Base-by-base conservation (phyloP, 2,113 vertebrate species). In the Colinus virginianus region DNA sequence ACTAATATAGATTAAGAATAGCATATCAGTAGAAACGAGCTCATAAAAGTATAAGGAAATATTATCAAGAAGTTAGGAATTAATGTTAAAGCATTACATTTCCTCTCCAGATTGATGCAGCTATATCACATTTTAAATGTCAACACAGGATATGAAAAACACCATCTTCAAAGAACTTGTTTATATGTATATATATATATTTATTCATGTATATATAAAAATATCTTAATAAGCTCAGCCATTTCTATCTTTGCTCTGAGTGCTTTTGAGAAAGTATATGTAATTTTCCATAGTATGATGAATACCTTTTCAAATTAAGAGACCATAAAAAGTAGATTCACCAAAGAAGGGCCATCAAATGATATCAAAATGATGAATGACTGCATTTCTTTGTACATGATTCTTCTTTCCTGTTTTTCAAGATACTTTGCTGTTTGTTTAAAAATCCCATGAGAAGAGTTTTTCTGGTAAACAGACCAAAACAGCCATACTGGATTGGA, bases 41-140 rank as follows among this genome's bases (percentile, higher is more conserved):
- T 92, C 46, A 71, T 88, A 71, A 95, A 93, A 85, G 38, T 77
- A 69, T 76, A 77, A 90, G 62, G 81, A 91, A 95, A 94, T 75
- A 95, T 81, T 94, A 81, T 30, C n/a, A 84, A 61, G 74, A 96
- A 97, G 96, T 96, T 96, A 90, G 45, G 77, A 96, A 95, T 94
- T 93, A 90, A 94, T 94, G 55, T 45, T 90, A 80, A 95, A 93
- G 48, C 79, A 74, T 74, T 94, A 94, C 92, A 89, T 90, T 79
- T 38, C 69, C 38, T 95, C 86, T 87, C 88, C 63, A 93, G 74
- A 83, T 48, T 91, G 56, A 91, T 91, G 38, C 20, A 95, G 91
- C 75, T 88, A 13, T 45, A 90, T 92, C 38, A 82, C 70, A 90
- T 56, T 96, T 94, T 80, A 97, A 94, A 95, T 92, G 76, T 91